Conservation (phyloP, 2,113 vertebrate genomes). For the Megaptera novaeangliae region DNA sequence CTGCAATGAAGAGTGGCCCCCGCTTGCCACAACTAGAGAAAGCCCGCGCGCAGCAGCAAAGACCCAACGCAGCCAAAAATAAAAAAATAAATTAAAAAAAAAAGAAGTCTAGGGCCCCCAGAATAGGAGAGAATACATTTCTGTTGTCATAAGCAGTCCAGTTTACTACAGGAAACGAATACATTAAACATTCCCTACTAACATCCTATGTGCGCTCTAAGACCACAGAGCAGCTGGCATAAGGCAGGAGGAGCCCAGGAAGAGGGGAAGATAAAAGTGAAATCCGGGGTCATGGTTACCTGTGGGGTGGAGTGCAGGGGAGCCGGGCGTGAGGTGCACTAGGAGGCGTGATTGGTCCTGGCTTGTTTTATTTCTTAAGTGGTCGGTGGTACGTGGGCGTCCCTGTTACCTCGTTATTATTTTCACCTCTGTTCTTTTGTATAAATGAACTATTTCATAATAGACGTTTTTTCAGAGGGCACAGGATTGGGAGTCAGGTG, state of each 20-base stretch:
- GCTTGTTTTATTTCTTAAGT: accelerated
- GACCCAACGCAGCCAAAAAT: too few relatives aligned
- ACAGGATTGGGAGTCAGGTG: accelerated
- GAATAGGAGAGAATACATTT: not conserved
- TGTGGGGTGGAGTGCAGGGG: accelerated
- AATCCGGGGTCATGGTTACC: accelerated
- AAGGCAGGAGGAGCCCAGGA: accelerated
- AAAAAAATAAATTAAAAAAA: too few relatives aligned
- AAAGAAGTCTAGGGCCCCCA: not conserved
- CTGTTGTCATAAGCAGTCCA: not conserved
- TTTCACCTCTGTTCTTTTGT: not conserved
- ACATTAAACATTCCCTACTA: accelerated
- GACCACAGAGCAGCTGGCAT: not conserved
- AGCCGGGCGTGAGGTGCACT: accelerated
- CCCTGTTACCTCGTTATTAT: not conserved
- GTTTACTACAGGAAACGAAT: accelerated
- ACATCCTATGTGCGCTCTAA: accelerated
- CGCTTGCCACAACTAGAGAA: too few relatives aligned
- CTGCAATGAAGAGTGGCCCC: too few relatives aligned
- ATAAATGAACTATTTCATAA: not conserved
- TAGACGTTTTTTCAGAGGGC: not conserved
- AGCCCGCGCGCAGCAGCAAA: accelerated
- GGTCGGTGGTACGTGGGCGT: accelerated
- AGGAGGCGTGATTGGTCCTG: accelerated
- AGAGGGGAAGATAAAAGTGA: accelerated